A percentile compares a stretch with the other conserved stretches of the same genome.
Evolutionary conservation across 2,797 vertebrate genomes (phyloP).

Genomic region (Eospalax fontanierii): DNA sequence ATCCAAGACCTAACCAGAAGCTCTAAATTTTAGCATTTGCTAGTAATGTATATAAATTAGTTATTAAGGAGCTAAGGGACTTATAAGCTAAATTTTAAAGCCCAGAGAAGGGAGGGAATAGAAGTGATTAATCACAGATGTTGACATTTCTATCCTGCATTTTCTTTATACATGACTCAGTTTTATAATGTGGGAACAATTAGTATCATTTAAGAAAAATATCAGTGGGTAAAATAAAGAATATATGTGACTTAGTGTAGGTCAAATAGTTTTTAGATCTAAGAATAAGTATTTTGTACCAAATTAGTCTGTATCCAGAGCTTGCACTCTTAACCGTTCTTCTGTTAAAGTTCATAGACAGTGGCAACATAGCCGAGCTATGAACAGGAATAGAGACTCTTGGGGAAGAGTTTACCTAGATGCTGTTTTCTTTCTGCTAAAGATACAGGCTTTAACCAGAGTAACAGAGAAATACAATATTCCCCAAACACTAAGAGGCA

Average conservation of each 20-base stretch:
- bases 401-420: neutral
- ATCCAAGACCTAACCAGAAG: neutral
- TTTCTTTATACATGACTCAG: neutral
- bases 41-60: neutral
- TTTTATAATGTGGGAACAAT: neutral
- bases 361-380: neutral
- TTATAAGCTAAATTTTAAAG: conserved; percentile 28
- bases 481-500: conserved; percentile 70
- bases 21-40: neutral
- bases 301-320: neutral
- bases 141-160: neutral
- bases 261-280: neutral
- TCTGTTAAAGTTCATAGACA: neutral
- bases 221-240: neutral
- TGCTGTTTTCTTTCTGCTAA: conserved; percentile 40
- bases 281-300: neutral
- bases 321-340: neutral
- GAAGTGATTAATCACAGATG: neutral
- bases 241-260: neutral
- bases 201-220: neutral
- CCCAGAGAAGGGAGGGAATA: neutral
- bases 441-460: conserved; percentile 45
- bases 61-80: neutral
- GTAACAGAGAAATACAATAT: conserved; percentile 72
- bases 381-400: neutral